These are phyloP conservation scores for Acanthosepion esculentum DNA, from an alignment of 2,888 invertebrate genomes.

Conservation along the genomic window DNA sequence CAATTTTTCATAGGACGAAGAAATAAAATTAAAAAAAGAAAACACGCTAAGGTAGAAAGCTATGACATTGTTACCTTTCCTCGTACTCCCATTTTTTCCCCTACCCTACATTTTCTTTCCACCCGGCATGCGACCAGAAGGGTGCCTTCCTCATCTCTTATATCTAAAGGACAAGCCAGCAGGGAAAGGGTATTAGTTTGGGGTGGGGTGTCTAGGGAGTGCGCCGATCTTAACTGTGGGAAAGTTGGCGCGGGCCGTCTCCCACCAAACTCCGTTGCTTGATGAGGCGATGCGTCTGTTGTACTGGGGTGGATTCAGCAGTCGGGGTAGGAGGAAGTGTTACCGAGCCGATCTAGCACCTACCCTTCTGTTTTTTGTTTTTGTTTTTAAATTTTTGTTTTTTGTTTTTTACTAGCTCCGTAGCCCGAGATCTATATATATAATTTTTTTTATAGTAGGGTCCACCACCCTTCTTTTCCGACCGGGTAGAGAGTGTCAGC, in stretches of 20 bases:
- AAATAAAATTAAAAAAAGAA: no score
- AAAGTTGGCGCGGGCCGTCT: not conserved
- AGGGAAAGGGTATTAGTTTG: not conserved
- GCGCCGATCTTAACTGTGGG: not conserved
- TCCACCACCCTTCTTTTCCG: no score
- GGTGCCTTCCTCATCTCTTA: not conserved
- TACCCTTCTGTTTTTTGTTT: no score
- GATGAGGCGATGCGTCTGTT: not conserved
- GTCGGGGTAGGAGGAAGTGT: no score
- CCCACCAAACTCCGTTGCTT: conserved; percentile 10
- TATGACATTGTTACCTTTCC: not conserved
- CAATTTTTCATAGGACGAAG: not conserved
- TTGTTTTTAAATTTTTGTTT: no score
- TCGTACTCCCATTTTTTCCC: not conserved
- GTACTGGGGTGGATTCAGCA: not conserved
- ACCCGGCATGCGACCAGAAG: not conserved
- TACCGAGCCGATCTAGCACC: no score
- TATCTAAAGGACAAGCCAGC: conserved; percentile 7
- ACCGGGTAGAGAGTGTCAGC: not conserved
- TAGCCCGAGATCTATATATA: no score
- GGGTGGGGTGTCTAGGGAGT: not conserved
- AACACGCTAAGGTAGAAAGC: no score
- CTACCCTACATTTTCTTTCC: not conserved
- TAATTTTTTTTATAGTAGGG: no score
- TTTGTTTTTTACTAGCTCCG: no score